These are phyloP conservation scores for Microplitis mediator DNA, from an alignment of 1,140 invertebrate species.

Conservation along the genomic window DNA sequence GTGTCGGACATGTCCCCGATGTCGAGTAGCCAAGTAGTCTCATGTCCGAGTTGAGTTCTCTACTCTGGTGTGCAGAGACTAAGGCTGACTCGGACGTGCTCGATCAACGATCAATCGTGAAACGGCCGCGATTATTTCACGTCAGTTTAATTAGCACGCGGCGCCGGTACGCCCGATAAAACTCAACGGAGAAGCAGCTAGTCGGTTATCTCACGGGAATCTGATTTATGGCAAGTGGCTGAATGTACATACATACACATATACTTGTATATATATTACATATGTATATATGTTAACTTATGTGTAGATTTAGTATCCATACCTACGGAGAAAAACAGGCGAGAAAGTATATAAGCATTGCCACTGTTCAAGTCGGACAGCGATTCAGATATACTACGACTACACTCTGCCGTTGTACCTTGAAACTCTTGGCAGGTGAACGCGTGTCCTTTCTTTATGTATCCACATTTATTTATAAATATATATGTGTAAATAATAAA, in stretches of 20 bases:
- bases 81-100: constrained; percentile 38
- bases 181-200: constrained; percentile 54
- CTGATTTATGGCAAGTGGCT: constrained; percentile 60
- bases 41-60: neutral
- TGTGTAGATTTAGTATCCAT: constrained; percentile 27
- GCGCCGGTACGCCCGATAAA: constrained; percentile 59
- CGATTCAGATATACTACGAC: no score
- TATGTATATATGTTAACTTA: constrained; percentile 37
- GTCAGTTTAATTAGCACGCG: constrained; percentile 63
- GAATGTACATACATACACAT: constrained; percentile 30
- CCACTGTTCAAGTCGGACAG: no score
- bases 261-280: constrained; percentile 18
- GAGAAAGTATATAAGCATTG: no score
- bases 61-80: no score
- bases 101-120: constrained; percentile 62
- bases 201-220: constrained; percentile 59
- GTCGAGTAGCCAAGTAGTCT: neutral
- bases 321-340: no score
- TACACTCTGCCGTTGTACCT: no score
- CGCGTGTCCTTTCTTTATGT: no score
- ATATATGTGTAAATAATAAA: no score
- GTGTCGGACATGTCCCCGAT: neutral
- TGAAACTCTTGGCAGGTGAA: no score
- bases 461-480: no score
- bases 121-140: constrained; percentile 59